phyloP scores from a whole-genome alignment of 2,888 invertebrate species.

The Cantharis rufa region DNA sequence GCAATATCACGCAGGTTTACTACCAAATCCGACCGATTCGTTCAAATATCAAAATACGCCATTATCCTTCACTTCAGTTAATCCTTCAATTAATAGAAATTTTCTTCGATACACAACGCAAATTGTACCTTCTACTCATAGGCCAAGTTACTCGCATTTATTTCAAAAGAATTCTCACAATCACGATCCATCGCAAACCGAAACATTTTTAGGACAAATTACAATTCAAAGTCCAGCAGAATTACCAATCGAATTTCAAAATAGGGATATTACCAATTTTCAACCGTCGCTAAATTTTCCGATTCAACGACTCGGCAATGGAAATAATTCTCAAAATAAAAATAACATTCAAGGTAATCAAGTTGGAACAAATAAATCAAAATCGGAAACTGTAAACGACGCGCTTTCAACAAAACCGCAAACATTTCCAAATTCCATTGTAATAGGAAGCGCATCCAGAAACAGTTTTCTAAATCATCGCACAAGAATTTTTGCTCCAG shows the following conservation, averaged over 20 bases:
- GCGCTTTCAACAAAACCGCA: slow-evolving; percentile 19
- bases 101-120: slow-evolving; percentile 12
- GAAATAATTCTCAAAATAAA: slow-evolving; percentile 18
- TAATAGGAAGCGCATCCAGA: slow-evolving; percentile 32
- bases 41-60: slow-evolving; percentile 45
- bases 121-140: slow-evolving; percentile 21
- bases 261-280: slow-evolving; percentile 29
- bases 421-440: slow-evolving; percentile 15
- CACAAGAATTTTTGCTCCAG: slow-evolving; percentile 49
- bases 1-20: slow-evolving; percentile 47
- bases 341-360: neutral
- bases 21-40: slow-evolving; percentile 57
- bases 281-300: slow-evolving; percentile 33
- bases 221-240: slow-evolving; percentile 66
- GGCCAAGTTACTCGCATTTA: slow-evolving; percentile 60
- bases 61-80: slow-evolving; percentile 1
- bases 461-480: slow-evolving; percentile 45
- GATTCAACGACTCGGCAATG: slow-evolving; percentile 24
- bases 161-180: slow-evolving; percentile 62
- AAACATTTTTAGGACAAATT: slow-evolving; percentile 67
- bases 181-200: slow-evolving; percentile 64
- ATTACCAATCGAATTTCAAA: slow-evolving; percentile 42
- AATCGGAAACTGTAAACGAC: slow-evolving; percentile 19
- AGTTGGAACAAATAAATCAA: neutral
- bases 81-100: slow-evolving; percentile 5